Conservation (phyloP, 2,888 invertebrate genomes). For the Notodonta ziczac region DNA sequence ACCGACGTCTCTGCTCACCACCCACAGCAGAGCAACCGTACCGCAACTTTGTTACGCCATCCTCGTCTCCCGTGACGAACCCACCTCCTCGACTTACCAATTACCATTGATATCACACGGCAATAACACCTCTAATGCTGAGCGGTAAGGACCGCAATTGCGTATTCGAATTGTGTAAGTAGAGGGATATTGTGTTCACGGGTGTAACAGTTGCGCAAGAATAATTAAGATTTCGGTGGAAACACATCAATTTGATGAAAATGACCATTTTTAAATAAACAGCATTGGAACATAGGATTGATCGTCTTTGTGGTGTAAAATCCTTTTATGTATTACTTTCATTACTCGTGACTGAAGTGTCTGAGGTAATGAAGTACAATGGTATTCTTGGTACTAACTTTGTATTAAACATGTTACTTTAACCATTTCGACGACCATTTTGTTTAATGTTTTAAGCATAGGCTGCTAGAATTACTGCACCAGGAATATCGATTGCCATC, state of each 20-base stretch:
- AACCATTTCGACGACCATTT: too few species aligned
- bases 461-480: too few species aligned
- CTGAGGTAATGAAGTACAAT: too few species aligned
- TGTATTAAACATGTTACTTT: too few species aligned
- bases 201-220: constrained; percentile 29
- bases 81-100: constrained; percentile 36
- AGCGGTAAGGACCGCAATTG: constrained; percentile 12
- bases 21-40: constrained; percentile 57
- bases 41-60: constrained; percentile 61
- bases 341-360: background rate
- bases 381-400: too few species aligned
- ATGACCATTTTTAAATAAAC: constrained; percentile 3
- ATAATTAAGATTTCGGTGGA: constrained; percentile 38
- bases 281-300: constrained; percentile 1
- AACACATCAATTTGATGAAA: constrained; percentile 30
- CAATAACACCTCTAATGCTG: constrained; percentile 13
- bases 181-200: constrained; percentile 22
- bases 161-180: constrained; percentile 6
- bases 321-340: background rate
- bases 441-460: too few species aligned
- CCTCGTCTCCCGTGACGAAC: constrained; percentile 65
- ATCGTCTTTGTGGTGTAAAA: background rate
- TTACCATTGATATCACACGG: constrained; percentile 13
- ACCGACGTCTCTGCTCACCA: constrained; percentile 35
- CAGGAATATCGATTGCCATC: too few species aligned